Evolutionary conservation across 2,113 vertebrate genomes (phyloP).

Genomic region (Pitta sordida): DNA sequence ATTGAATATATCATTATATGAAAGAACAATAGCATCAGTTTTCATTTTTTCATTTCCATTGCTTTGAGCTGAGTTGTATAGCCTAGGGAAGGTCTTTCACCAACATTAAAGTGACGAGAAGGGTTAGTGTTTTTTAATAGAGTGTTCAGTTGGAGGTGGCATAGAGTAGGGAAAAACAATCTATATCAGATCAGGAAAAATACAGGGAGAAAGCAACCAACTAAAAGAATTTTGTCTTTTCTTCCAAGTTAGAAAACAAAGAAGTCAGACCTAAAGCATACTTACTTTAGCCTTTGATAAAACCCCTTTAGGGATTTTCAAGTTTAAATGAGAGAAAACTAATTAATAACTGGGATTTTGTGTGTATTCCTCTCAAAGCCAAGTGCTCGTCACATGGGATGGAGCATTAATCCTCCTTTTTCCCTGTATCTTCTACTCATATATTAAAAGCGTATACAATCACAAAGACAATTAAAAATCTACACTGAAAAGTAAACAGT

Average conservation of each 20-base stretch:
- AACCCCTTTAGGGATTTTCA: background rate
- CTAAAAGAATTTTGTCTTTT: background rate
- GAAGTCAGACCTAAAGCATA: background rate
- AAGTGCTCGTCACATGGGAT: background rate
- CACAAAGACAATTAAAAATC: background rate
- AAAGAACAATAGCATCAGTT: background rate
- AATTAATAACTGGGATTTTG: background rate
- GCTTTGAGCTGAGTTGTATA: background rate
- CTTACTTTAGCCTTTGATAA: background rate
- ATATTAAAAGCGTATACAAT: background rate
- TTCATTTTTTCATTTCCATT: background rate
- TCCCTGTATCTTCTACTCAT: background rate
- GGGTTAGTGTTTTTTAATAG: background rate
- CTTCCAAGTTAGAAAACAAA: background rate
- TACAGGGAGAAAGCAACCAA: background rate
- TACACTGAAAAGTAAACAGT: background rate
- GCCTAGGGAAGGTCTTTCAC: background rate
- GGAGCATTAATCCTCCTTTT: background rate
- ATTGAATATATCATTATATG: background rate
- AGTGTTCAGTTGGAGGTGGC: background rate
- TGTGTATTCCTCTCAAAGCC: background rate
- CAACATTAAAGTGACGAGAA: background rate
- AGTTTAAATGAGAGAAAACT: background rate
- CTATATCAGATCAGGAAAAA: background rate
- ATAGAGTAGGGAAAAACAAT: background rate